Evolutionary conservation across 2,113 vertebrate genomes (phyloP).

Genomic region (Naja naja): DNA sequence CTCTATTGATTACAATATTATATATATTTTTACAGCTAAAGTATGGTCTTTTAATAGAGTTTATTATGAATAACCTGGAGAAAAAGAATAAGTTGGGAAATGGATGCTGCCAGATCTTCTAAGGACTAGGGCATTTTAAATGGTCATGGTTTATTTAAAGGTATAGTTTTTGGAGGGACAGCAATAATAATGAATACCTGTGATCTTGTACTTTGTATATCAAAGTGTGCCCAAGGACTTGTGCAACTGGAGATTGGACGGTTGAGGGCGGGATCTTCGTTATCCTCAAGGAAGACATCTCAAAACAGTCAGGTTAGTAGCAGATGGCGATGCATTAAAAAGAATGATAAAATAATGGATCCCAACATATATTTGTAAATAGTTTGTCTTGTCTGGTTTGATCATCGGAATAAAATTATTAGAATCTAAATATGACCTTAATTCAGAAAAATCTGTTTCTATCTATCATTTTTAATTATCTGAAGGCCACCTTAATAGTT

Average conservation of each 20-base stretch:
- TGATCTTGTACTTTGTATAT: constrained; percentile 33
- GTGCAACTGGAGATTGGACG: constrained; percentile 90
- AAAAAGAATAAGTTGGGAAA: not conserved
- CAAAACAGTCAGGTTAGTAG: constrained; percentile 83
- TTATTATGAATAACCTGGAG: not conserved
- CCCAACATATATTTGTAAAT: not conserved
- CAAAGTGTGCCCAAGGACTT: constrained; percentile 87
- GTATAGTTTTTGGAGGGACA: constrained; percentile 6
- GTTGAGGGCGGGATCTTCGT: constrained; percentile 86
- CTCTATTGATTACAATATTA: not conserved
- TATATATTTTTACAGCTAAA: not conserved
- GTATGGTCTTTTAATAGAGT: not conserved
- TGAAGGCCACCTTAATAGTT: not conserved
- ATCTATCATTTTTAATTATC: not conserved
- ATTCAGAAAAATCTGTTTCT: not conserved
- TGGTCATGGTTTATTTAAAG: not conserved
- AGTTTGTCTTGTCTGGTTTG: not conserved
- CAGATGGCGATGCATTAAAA: not conserved
- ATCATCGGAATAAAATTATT: not conserved
- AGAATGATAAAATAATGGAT: not conserved
- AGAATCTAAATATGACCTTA: not conserved
- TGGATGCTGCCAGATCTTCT: not conserved
- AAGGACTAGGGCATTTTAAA: not conserved
- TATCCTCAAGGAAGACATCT: constrained; percentile 77
- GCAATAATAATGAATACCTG: constrained; percentile 38